Conservation (phyloP, 2,797 vertebrate species). For the Coreius guichenoti region DNA sequence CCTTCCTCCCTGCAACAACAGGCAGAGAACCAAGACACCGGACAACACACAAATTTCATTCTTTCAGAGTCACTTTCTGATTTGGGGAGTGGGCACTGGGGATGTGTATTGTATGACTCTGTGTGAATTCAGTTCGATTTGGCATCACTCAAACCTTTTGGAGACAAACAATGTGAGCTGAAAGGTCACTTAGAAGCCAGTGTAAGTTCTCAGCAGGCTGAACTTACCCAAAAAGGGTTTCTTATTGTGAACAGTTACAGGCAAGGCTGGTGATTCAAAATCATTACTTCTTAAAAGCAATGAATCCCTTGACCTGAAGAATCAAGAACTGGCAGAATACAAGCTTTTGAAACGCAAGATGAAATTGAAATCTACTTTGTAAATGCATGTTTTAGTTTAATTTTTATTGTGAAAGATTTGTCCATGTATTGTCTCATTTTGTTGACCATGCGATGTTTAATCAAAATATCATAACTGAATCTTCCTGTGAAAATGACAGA, state of each 20-base stretch:
- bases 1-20: conserved; percentile 21
- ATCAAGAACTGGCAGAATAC: conserved; percentile 54
- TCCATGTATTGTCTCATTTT: not conserved
- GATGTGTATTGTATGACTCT: conserved; percentile 12
- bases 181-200: not conserved
- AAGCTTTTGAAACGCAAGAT: conserved; percentile 68
- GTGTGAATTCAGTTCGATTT: conserved; percentile 9
- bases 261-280: not conserved
- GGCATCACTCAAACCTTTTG: conserved; percentile 1
- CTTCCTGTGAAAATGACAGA: not conserved
- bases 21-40: conserved; percentile 43
- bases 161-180: not conserved
- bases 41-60: conserved; percentile 15
- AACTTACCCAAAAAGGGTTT: not conserved
- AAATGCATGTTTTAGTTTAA: not conserved
- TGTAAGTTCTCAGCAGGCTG: not conserved
- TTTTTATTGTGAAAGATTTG: not conserved
- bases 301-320: conserved; percentile 62
- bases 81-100: conserved; percentile 10
- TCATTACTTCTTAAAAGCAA: not conserved
- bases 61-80: conserved; percentile 20
- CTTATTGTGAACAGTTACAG: conserved; percentile 2
- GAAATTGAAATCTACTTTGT: conserved; percentile 57
- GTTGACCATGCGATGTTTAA: not conserved
- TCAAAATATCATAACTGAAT: not conserved